Evolutionary conservation across 2,113 vertebrate species (phyloP).

Genomic region (Ctenodactylus gundi): DNA sequence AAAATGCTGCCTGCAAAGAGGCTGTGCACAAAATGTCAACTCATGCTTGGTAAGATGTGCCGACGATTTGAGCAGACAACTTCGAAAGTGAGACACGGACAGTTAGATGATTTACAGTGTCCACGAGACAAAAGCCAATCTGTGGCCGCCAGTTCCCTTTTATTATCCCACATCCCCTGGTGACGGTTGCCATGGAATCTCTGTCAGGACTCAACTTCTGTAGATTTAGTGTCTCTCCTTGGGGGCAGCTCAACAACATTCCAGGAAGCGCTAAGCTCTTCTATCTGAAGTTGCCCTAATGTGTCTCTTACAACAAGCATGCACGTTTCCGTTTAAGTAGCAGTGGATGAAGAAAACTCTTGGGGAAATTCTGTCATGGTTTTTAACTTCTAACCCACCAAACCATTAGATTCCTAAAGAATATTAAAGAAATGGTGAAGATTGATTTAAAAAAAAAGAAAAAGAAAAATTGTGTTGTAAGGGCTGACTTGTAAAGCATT

Average conservation of each 20-base stretch:
- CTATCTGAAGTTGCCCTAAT: background rate
- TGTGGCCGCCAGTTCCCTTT: background rate
- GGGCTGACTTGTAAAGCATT: background rate
- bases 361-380: background rate
- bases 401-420: constrained; percentile 8
- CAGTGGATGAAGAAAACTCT: background rate
- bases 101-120: no score
- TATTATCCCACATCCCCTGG: background rate
- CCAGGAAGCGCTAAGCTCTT: background rate
- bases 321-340: background rate
- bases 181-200: constrained; percentile 44
- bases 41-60: background rate
- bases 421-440: accelerated
- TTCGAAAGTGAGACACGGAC: background rate
- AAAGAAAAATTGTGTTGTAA: background rate
- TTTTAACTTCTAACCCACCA: constrained; percentile 50
- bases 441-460: background rate
- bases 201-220: background rate
- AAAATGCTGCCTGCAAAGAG: background rate
- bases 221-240: constrained; percentile 9
- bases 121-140: background rate
- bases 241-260: background rate
- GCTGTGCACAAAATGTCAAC: background rate
- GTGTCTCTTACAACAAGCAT: background rate
- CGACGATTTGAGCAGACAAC: background rate